Conservation (phyloP, 2,797 vertebrate species). For the Phrynocephalus guinanensis region DNA sequence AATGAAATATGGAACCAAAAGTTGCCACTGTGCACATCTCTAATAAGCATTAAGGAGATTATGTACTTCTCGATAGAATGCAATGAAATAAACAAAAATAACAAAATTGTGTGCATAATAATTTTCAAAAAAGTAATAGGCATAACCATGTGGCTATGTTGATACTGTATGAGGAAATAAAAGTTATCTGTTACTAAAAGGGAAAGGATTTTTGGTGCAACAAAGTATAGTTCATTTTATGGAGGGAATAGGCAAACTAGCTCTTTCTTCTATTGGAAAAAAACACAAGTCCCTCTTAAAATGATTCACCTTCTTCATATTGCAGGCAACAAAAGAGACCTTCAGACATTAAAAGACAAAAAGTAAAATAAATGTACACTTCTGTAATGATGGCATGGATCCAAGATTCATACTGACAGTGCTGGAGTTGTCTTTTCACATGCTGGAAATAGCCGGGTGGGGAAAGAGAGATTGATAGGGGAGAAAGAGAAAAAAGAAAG, state of each 20-base stretch:
- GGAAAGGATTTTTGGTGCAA: slow-evolving; percentile 35
- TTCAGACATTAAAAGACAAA: slow-evolving; percentile 61
- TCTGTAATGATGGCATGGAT: slow-evolving; percentile 53
- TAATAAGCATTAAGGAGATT: too few relatives aligned
- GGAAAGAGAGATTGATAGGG: background rate
- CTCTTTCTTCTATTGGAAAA: slow-evolving; percentile 30
- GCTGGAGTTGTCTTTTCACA: slow-evolving; percentile 50
- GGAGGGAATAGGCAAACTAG: slow-evolving; percentile 50
- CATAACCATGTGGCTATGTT: slow-evolving; percentile 55
- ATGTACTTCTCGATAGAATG: too few relatives aligned
- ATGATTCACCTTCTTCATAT: slow-evolving; percentile 8
- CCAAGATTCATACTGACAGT: slow-evolving; percentile 62
- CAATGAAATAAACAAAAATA: slow-evolving; percentile 32
- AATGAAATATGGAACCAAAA: too few relatives aligned
- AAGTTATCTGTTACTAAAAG: slow-evolving; percentile 37
- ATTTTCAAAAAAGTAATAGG: slow-evolving; percentile 45
- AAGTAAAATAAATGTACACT: slow-evolving; percentile 4
- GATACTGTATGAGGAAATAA: slow-evolving; percentile 37
- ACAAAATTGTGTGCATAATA: slow-evolving; percentile 49
- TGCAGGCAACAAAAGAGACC: slow-evolving; percentile 54
- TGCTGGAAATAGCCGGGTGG: slow-evolving; percentile 50
- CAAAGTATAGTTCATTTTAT: background rate
- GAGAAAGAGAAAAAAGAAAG: background rate
- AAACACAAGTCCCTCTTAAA: slow-evolving; percentile 12
- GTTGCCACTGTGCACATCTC: too few relatives aligned